phyloP scores from a whole-genome alignment of 2,888 invertebrate genomes.

The Pollenia angustigena region DNA sequence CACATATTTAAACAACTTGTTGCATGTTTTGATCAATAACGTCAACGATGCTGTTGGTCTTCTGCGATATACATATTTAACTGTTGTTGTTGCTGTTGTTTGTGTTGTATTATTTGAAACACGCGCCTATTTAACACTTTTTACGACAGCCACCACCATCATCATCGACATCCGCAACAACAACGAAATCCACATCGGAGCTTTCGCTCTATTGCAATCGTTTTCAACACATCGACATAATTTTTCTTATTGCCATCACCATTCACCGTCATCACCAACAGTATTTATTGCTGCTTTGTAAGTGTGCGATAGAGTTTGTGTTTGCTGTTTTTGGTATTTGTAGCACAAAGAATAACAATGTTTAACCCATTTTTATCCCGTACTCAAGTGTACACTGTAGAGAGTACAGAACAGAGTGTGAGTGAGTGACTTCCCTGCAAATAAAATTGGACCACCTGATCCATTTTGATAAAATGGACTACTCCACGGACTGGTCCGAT shows the following conservation, averaged over 20 bases:
- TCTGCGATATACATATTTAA: constrained; percentile 16
- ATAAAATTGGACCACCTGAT: no score
- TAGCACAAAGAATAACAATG: constrained; percentile 51
- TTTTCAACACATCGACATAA: background rate
- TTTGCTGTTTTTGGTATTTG: constrained; percentile 42
- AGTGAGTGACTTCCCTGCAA: constrained; percentile 2
- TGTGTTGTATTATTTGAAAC: constrained; percentile 69
- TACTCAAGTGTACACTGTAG: background rate
- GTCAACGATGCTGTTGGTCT: constrained; percentile 57
- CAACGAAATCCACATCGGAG: constrained; percentile 22
- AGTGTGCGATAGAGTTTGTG: background rate
- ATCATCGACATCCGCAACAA: constrained; percentile 2
- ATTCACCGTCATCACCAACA: constrained; percentile 5
- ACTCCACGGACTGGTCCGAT: no score
- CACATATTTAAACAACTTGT: constrained; percentile 70
- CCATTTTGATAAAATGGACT: no score
- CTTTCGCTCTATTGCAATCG: constrained; percentile 19
- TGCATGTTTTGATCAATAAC: constrained; percentile 65
- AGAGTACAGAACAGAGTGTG: background rate
- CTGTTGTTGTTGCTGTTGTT: constrained; percentile 37
- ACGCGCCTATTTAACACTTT: constrained; percentile 74
- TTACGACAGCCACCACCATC: constrained; percentile 62
- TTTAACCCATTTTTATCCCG: constrained; percentile 63
- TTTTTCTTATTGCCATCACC: constrained; percentile 18
- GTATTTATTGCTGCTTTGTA: background rate